phyloP scores from a whole-genome alignment of 1,140 invertebrate species.

The Nilaparvata lugens region DNA sequence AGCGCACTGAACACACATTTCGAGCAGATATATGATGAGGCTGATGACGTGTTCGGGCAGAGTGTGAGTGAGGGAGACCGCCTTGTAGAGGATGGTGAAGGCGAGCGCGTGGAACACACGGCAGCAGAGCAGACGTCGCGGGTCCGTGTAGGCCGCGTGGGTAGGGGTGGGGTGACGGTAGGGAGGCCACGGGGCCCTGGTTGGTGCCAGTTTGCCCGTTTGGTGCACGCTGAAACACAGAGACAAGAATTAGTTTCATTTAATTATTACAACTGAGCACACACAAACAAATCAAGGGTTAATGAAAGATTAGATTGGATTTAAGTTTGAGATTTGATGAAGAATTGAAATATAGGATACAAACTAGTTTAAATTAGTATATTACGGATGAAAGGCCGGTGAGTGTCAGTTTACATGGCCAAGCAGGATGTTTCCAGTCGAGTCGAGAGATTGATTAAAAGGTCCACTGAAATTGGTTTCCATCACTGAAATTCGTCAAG shows the following conservation, averaged over 20 bases:
- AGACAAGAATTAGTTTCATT: slow-evolving; percentile 12
- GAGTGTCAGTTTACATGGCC: no score
- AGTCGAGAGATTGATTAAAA: no score
- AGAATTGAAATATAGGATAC: no score
- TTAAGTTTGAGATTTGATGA: no score
- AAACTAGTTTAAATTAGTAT: no score
- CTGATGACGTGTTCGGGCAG: slow-evolving; percentile 79
- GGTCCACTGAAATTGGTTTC: no score
- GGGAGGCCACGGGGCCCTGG: slow-evolving; percentile 69
- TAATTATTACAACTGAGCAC: no score
- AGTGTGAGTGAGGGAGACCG: slow-evolving; percentile 55
- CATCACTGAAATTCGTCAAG: no score
- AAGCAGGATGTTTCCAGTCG: no score
- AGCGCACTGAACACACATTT: slow-evolving; percentile 63
- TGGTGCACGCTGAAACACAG: slow-evolving; percentile 46
- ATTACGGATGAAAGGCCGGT: no score
- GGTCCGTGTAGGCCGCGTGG: slow-evolving; percentile 57
- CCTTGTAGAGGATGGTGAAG: slow-evolving; percentile 75
- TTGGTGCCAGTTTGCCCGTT: slow-evolving; percentile 52
- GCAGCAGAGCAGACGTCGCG: slow-evolving; percentile 56
- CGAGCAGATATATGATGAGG: slow-evolving; percentile 75
- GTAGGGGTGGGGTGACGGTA: slow-evolving; percentile 60
- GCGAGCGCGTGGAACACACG: slow-evolving; percentile 78
- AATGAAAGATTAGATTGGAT: no score
- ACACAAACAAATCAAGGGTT: no score